phyloP scores from a whole-genome alignment of 2,797 vertebrate genomes.

The Carcharodon carcharias region DNA sequence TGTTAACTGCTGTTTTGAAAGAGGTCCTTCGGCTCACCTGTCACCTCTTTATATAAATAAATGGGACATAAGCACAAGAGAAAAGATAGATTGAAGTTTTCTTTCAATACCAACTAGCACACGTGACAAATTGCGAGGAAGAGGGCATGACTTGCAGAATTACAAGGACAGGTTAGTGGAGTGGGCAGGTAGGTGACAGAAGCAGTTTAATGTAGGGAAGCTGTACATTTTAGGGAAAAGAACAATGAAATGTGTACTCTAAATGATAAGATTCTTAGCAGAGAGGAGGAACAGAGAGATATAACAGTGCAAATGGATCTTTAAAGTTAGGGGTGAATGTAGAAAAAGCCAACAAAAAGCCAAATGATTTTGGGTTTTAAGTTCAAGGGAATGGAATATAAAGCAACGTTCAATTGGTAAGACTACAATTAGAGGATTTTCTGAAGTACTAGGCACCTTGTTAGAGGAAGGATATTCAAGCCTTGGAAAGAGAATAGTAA shows the following conservation, averaged over 20 bases:
- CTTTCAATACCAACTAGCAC: not conserved
- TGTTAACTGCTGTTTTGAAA: no score
- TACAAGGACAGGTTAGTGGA: not conserved
- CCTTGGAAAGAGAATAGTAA: not conserved
- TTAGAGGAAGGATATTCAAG: not conserved
- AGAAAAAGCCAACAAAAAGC: no score
- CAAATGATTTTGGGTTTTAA: not conserved
- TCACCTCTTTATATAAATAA: not conserved
- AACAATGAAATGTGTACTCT: not conserved
- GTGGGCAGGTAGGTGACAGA: not conserved
- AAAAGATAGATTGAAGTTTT: not conserved
- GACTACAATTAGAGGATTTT: not conserved
- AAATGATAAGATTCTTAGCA: not conserved
- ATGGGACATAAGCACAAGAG: not conserved
- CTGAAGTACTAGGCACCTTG: not conserved
- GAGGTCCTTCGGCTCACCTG: not conserved
- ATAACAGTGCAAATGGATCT: not conserved
- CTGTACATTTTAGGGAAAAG: not conserved
- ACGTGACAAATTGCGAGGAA: not conserved
- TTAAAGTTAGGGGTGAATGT: not conserved
- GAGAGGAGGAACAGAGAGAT: not conserved
- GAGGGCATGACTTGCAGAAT: not conserved
- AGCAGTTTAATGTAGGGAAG: not conserved
- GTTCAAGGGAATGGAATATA: not conserved
- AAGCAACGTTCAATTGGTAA: not conserved